Base-by-base conservation (phyloP, 2,888 invertebrate genomes). In the Pterobdella sp. region DNA sequence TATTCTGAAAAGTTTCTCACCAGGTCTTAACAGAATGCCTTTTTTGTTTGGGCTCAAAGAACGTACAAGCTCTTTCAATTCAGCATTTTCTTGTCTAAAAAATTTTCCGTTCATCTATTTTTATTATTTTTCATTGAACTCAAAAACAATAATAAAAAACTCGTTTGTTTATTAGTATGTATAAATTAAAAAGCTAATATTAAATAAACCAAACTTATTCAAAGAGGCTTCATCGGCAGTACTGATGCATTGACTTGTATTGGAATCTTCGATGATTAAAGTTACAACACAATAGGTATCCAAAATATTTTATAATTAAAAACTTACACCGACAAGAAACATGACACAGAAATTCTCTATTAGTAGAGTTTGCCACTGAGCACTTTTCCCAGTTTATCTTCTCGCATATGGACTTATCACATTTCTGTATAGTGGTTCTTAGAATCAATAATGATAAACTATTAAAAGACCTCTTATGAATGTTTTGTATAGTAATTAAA, bases 331-430 rank as follows among this genome's bases (percentile, higher is more conserved):
- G 60, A 84, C 98, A 98, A n/a, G 97, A 96, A 77, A 98, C 87
- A 84, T 95, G 95, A 86, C 98, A 98, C 73, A 97, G 87, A 81
- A 81, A 82, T 32, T 83, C 84, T 35, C 73, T 73, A 70, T 77
- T 66, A 14, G 70, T 64, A 2, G 76, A 73, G 1, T 70, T 71
- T 7, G 79, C 79, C 7, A 79, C 68, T 74, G 96, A 97, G 83
- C 97, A 98, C 83, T 96, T 95, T 72, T 90, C 89, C 86, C 97
- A 89, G 82, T 91, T 91, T 90, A 95, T 94, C 81, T 91, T 90
- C 75, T 94, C 87, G 84, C 98, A 98, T 80, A 97, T 94, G 0
- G 95, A 95, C 66, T 94, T 95, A 66, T 90, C 88, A 84, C 97
- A 98, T 78, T 94, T 93, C 83, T 83, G 32, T n/a, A n/a, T n/a